These are phyloP conservation scores for Bicyclus anynana DNA, from an alignment of 1,140 invertebrate genomes.

Conservation along the genomic window DNA sequence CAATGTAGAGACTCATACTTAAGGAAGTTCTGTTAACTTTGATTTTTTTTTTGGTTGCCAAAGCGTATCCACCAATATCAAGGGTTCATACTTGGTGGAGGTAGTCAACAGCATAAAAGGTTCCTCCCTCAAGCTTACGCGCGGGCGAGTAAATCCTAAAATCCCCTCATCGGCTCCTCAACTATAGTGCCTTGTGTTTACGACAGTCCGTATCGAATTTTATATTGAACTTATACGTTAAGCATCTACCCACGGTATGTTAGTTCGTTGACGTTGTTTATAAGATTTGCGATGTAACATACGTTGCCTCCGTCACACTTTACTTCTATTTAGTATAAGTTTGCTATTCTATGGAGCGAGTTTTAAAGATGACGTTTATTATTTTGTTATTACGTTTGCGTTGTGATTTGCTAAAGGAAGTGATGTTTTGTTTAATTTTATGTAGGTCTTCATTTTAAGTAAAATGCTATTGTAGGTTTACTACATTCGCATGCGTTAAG, in stretches of 20 bases:
- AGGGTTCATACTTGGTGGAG: too few species aligned
- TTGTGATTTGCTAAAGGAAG: background rate
- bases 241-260: constrained; percentile 16
- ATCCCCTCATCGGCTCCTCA: too few species aligned
- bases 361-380: background rate
- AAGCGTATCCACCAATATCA: too few species aligned
- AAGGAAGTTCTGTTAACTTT: too few species aligned
- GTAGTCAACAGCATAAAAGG: too few species aligned
- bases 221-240: constrained; percentile 33
- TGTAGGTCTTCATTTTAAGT: background rate
- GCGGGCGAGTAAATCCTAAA: too few species aligned
- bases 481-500: too few species aligned
- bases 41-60: too few species aligned
- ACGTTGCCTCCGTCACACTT: constrained; percentile 2
- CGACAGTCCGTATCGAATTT: constrained; percentile 46
- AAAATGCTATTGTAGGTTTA: too few species aligned
- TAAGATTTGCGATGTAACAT: constrained; percentile 16
- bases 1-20: too few species aligned
- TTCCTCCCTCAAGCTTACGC: too few species aligned
- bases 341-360: background rate
- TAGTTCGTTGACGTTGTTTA: constrained; percentile 16
- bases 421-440: background rate
- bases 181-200: constrained; percentile 42
- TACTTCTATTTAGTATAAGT: constrained; percentile 3
- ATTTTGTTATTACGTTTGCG: background rate